Evolutionary conservation across 2,888 invertebrate genomes (phyloP).

Genomic region (Nomada fucata): DNA sequence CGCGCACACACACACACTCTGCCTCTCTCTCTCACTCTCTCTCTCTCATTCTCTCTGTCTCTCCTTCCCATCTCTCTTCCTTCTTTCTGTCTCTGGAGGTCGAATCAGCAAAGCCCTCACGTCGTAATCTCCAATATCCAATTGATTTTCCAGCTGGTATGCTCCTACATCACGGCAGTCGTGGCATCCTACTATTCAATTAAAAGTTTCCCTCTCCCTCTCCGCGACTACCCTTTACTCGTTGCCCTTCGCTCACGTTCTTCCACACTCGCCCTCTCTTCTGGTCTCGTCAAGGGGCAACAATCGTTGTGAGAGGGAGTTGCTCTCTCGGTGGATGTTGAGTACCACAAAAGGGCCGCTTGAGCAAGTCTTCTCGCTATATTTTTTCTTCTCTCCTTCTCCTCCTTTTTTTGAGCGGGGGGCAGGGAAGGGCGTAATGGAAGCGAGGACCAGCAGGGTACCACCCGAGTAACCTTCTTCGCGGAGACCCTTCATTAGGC

Average conservation of each 20-base stretch:
- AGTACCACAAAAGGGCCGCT: slow-evolving; percentile 74
- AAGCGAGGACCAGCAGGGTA: slow-evolving; percentile 44
- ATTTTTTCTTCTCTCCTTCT: slow-evolving; percentile 49
- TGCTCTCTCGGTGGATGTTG: slow-evolving; percentile 70
- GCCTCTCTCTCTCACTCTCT: slow-evolving; percentile 2
- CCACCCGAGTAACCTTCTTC: slow-evolving; percentile 60
- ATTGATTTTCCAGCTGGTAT: slow-evolving; percentile 80
- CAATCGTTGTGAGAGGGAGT: slow-evolving; percentile 71
- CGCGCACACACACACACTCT: slow-evolving; percentile 17
- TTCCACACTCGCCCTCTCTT: slow-evolving; percentile 61
- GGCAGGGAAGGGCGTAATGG: slow-evolving; percentile 44
- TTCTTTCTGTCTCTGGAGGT: slow-evolving; percentile 63
- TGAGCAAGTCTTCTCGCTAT: slow-evolving; percentile 65
- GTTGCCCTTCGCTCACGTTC: slow-evolving; percentile 62
- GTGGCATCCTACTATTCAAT: slow-evolving; percentile 78
- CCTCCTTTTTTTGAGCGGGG: slow-evolving; percentile 27
- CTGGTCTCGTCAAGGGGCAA: slow-evolving; percentile 72
- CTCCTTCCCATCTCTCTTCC: slow-evolving; percentile 6
- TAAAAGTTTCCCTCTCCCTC: slow-evolving; percentile 76
- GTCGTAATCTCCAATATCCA: slow-evolving; percentile 80
- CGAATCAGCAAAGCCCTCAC: slow-evolving; percentile 79
- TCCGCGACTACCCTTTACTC: slow-evolving; percentile 32
- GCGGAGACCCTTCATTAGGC: slow-evolving; percentile 3
- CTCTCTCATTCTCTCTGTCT: no score
- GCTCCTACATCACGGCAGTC: slow-evolving; percentile 74